A percentile compares a stretch with the other conserved stretches of the same genome.
These are phyloP conservation scores for Dendrocopos noguchii DNA, from an alignment of 2,113 vertebrate species.

Conservation along the genomic window DNA sequence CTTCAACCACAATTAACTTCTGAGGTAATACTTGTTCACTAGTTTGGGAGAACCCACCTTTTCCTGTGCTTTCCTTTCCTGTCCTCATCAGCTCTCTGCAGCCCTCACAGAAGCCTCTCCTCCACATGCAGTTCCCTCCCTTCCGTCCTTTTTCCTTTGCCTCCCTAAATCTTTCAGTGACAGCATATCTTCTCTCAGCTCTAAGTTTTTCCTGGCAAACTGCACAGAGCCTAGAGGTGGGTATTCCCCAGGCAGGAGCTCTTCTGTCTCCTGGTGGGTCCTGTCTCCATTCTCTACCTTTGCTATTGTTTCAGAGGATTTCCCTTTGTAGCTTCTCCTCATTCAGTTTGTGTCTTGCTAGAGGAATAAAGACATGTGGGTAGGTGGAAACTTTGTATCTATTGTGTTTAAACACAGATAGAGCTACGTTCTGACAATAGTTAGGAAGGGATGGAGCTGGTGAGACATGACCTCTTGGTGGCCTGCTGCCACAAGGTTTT, in stretches of 20 bases:
- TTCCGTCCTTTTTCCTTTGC: slow-evolving; percentile 8
- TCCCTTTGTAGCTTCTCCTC: background rate
- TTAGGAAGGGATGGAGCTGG: background rate
- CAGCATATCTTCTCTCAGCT: background rate
- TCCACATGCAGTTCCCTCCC: background rate
- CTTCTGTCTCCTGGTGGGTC: background rate
- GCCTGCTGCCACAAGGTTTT: background rate
- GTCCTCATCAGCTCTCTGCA: background rate
- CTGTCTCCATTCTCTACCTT: background rate
- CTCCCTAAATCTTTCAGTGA: background rate
- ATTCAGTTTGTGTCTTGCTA: background rate
- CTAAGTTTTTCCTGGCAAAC: slow-evolving; percentile 1
- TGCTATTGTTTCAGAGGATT: slow-evolving; percentile 20
- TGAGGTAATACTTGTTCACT: background rate
- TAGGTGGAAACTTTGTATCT: background rate
- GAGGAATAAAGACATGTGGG: background rate
- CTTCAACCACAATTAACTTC: background rate
- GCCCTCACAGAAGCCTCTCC: background rate
- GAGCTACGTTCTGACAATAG: background rate
- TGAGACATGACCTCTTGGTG: background rate
- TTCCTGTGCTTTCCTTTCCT: slow-evolving; percentile 4
- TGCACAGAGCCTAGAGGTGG: background rate
- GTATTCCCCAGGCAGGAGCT: background rate
- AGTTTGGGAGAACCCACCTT: background rate
- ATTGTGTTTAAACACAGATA: background rate